These are phyloP conservation scores for Megalurothrips usitatus DNA, from an alignment of 2,888 invertebrate genomes.

Conservation along the genomic window DNA sequence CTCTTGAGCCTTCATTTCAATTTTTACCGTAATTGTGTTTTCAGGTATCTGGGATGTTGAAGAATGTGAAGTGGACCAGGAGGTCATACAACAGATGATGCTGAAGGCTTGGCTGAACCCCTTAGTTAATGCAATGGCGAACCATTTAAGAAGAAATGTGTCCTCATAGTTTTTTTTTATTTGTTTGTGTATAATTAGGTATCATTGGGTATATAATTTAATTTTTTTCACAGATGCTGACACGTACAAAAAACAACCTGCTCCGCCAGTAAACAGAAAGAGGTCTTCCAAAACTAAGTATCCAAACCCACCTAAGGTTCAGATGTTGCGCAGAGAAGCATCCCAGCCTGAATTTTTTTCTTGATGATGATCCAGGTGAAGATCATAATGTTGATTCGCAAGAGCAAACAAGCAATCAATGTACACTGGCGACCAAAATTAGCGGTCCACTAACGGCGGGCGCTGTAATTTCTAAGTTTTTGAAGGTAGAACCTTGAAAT, in stretches of 20 bases:
- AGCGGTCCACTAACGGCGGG: too few species aligned
- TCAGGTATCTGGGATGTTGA: background rate
- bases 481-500: too few species aligned
- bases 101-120: background rate
- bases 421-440: too few species aligned
- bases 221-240: background rate
- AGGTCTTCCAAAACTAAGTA: too few species aligned
- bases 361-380: background rate
- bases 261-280: too few species aligned
- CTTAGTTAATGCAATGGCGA: background rate
- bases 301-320: background rate
- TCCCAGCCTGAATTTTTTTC: background rate
- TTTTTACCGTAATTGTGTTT: background rate
- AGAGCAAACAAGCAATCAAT: too few species aligned
- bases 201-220: background rate
- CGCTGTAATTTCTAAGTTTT: too few species aligned
- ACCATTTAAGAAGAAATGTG: background rate
- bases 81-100: background rate
- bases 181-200: too few species aligned
- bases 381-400: too few species aligned
- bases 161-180: background rate
- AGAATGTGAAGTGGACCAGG: background rate
- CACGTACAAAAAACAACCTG: too few species aligned
- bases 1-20: background rate
- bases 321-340: background rate